Conservation (phyloP, 2,797 vertebrate genomes). For the Sandelia bainsii region DNA sequence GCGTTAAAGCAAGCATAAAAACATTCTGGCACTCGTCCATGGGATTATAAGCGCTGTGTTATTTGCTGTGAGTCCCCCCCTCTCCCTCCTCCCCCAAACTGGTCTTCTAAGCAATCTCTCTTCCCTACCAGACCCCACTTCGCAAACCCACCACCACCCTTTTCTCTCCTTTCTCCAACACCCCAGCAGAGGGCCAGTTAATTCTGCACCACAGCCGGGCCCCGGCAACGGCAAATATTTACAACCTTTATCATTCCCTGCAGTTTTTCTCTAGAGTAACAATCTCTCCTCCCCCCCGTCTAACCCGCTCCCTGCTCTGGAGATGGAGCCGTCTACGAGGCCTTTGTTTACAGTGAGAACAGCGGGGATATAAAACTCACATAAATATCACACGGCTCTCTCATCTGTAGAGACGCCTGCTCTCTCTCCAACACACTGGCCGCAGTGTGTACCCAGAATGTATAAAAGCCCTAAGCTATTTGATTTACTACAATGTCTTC, state of each 20-base stretch:
- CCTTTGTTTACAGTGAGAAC: slow-evolving; percentile 83
- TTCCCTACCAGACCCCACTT: slow-evolving; percentile 47
- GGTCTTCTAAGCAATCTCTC: slow-evolving; percentile 44
- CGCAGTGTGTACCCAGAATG: slow-evolving; percentile 50
- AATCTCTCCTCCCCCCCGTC: slow-evolving; percentile 30
- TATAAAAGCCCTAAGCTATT: slow-evolving; percentile 51
- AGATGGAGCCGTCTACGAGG: slow-evolving; percentile 77
- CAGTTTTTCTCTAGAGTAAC: slow-evolving; percentile 83
- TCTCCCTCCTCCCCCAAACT: slow-evolving; percentile 24
- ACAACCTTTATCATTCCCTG: slow-evolving; percentile 85
- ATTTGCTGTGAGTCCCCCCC: slow-evolving; percentile 73
- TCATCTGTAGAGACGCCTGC: slow-evolving; percentile 70
- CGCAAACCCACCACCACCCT: neutral
- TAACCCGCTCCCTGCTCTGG: slow-evolving; percentile 60
- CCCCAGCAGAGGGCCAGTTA: slow-evolving; percentile 78
- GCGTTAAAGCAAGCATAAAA: slow-evolving; percentile 89
- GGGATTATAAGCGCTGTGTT: slow-evolving; percentile 84
- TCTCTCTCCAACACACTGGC: slow-evolving; percentile 57
- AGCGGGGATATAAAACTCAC: slow-evolving; percentile 81
- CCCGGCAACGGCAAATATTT: slow-evolving; percentile 86
- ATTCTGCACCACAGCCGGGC: slow-evolving; percentile 79
- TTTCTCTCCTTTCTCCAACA: slow-evolving; percentile 48
- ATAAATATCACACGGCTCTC: slow-evolving; percentile 80
- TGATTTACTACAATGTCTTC: slow-evolving; percentile 62
- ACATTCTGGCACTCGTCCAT: slow-evolving; percentile 86